phyloP scores from a whole-genome alignment of 2,113 vertebrate genomes.

The Ranitomeya imitator region DNA sequence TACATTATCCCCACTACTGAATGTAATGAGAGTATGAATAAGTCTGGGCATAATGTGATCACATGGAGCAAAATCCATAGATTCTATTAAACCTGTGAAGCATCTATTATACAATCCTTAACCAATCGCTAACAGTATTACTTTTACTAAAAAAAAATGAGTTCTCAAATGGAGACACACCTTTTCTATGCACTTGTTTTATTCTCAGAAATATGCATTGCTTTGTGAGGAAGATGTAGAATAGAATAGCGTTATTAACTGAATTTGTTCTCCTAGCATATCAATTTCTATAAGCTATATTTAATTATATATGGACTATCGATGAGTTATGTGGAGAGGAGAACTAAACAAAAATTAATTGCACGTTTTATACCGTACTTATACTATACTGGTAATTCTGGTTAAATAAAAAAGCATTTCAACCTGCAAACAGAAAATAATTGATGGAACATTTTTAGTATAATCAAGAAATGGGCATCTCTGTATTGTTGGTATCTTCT shows the following conservation, averaged over 20 bases:
- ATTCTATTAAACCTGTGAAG: conserved; percentile 37
- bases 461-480: not conserved
- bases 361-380: not conserved
- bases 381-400: not conserved
- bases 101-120: not conserved
- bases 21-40: conserved; percentile 44
- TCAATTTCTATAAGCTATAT: not conserved
- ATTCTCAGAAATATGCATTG: not conserved
- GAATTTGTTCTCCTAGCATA: not conserved
- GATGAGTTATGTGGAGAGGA: not conserved
- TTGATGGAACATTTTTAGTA: not conserved
- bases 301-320: not conserved
- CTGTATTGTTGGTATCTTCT: too few species aligned
- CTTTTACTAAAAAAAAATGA: not conserved
- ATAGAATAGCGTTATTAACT: not conserved
- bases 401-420: not conserved
- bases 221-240: too few species aligned
- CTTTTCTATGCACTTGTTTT: not conserved
- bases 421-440: not conserved
- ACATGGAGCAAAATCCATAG: conserved; percentile 43
- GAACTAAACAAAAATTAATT: not conserved
- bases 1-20: conserved; percentile 25
- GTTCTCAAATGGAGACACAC: not conserved
- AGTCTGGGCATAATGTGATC: conserved; percentile 42
- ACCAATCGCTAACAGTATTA: not conserved